Percentiles rank a stretch among this genome's conserved stretches.
Conservation (phyloP, 2,797 vertebrate genomes). For the Scarus forsteni region DNA sequence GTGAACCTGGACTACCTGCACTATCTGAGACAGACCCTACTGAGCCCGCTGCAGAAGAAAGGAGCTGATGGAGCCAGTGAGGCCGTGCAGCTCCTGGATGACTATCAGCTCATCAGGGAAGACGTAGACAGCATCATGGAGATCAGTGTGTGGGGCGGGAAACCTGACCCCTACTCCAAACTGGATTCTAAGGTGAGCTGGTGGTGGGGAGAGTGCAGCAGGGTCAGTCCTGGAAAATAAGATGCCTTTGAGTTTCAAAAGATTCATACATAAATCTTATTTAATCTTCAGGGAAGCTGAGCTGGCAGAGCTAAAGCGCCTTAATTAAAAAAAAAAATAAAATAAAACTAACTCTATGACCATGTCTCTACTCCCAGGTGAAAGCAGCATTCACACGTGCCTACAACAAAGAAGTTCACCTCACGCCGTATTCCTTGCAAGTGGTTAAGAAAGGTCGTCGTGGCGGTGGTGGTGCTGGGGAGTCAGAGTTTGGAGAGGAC, state of each 20-base stretch:
- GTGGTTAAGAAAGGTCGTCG: slow-evolving; percentile 84
- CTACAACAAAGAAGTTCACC: slow-evolving; percentile 93
- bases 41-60: slow-evolving; percentile 84
- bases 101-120: slow-evolving; percentile 93
- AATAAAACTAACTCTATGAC: too few species aligned
- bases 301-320: too few species aligned
- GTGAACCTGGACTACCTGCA: slow-evolving; percentile 94
- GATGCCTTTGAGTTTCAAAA: too few species aligned
- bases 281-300: too few species aligned
- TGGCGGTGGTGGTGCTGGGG: background rate
- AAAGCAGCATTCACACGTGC: slow-evolving; percentile 96
- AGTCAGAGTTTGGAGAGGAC: slow-evolving; percentile 76
- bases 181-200: slow-evolving; percentile 93
- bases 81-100: slow-evolving; percentile 90
- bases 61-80: slow-evolving; percentile 89
- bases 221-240: too few species aligned
- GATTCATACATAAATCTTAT: too few species aligned
- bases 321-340: too few species aligned
- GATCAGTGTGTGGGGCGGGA: slow-evolving; percentile 91
- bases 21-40: slow-evolving; percentile 86
- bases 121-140: slow-evolving; percentile 98
- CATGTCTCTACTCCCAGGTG: slow-evolving; percentile 81
- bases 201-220: background rate
- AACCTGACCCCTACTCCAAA: slow-evolving; percentile 91
- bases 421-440: slow-evolving; percentile 92